phyloP scores from a whole-genome alignment of 2,113 vertebrate genomes.

The Prolemur simus region DNA sequence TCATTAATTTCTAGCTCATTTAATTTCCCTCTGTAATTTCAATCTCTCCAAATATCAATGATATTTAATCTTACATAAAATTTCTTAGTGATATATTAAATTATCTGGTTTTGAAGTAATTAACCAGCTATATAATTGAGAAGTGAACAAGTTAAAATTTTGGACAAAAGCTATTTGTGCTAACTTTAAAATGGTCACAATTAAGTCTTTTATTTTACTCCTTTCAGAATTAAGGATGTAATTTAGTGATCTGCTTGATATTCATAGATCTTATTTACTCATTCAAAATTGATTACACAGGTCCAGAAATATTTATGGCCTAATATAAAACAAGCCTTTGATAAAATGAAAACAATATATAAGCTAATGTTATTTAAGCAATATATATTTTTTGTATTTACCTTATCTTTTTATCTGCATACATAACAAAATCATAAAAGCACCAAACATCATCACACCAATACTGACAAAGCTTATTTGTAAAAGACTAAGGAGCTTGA shows the following conservation, averaged over 20 bases:
- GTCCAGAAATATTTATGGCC: neutral
- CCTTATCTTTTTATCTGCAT: slow-evolving; percentile 81
- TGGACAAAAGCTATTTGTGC: neutral
- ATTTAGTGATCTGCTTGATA: neutral
- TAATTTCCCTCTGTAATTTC: no score
- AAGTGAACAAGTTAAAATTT: neutral
- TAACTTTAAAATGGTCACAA: neutral
- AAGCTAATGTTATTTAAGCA: neutral
- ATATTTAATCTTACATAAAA: no score
- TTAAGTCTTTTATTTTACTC: neutral
- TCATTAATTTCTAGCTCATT: no score
- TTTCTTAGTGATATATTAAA: neutral
- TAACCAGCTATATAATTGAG: neutral
- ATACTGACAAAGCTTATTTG: slow-evolving; percentile 83
- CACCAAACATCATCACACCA: slow-evolving; percentile 83
- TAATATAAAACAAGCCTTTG: neutral
- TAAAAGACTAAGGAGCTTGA: slow-evolving; percentile 82
- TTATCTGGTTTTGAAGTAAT: neutral
- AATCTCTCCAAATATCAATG: no score
- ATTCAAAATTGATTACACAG: neutral
- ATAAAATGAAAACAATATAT: neutral
- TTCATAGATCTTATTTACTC: neutral
- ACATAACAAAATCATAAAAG: slow-evolving; percentile 84
- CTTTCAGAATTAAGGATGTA: neutral
- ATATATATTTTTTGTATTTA: neutral